Evolutionary conservation across 2,797 vertebrate species (phyloP).

Genomic region (Morus bassanus): DNA sequence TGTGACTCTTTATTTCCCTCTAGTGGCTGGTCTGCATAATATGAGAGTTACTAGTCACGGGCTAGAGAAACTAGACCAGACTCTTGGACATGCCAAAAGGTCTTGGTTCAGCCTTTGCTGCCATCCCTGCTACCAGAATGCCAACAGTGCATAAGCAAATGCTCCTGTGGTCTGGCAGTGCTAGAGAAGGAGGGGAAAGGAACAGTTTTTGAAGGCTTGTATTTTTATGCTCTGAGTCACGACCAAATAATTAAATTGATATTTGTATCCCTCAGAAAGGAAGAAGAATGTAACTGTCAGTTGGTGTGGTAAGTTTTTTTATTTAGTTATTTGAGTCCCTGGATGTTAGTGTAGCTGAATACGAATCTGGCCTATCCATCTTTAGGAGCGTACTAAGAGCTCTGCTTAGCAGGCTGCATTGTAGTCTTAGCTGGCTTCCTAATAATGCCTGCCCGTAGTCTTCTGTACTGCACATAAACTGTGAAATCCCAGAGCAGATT

Average conservation of each 20-base stretch:
- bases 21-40: constrained; percentile 29
- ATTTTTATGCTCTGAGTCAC: neutral
- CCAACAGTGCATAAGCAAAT: neutral
- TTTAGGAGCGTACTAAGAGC: neutral
- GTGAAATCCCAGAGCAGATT: neutral
- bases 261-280: neutral
- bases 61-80: neutral
- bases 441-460: neutral
- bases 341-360: neutral
- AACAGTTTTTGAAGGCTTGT: neutral
- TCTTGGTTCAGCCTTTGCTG: neutral
- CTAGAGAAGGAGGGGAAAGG: neutral
- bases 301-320: neutral
- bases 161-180: neutral
- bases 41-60: neutral
- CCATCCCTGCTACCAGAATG: neutral
- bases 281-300: neutral
- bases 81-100: neutral
- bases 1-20: constrained; percentile 57
- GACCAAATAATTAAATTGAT: neutral
- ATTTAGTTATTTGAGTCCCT: neutral
- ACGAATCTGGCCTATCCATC: neutral
- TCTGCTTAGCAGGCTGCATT: neutral
- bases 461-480: neutral
- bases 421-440: neutral